Evolutionary conservation across 2,888 invertebrate species (phyloP).

Genomic region (Torymus aiolomorphi): DNA sequence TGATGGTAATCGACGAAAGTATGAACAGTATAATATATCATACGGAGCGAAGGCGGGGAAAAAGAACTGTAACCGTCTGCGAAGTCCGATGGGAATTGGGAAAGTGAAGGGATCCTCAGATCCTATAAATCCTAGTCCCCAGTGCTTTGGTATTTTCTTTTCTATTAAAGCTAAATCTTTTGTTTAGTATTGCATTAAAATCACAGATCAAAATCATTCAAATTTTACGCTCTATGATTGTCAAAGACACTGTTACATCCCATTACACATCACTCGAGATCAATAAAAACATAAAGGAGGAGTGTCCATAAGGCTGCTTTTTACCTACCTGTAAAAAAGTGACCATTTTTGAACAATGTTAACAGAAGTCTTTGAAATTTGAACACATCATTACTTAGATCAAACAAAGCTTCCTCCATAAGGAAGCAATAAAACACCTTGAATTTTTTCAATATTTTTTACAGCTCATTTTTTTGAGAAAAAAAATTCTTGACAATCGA

Average conservation of each 20-base stretch:
- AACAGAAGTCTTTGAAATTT: no score
- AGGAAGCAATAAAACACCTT: no score
- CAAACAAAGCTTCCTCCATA: no score
- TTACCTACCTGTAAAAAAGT: no score
- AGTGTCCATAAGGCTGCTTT: no score
- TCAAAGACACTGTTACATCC: background rate
- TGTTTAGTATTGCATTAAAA: background rate
- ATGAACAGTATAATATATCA: slow-evolving; percentile 34
- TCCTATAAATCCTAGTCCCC: slow-evolving; percentile 40
- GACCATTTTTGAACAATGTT: no score
- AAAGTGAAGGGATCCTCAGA: slow-evolving; percentile 24
- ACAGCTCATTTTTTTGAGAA: no score
- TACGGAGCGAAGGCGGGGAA: slow-evolving; percentile 3
- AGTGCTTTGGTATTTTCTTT: slow-evolving; percentile 25
- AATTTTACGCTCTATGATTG: background rate
- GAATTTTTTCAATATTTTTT: no score
- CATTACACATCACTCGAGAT: no score
- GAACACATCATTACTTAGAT: no score
- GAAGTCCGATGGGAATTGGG: slow-evolving; percentile 32
- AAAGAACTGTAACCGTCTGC: slow-evolving; percentile 23
- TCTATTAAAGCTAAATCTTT: slow-evolving; percentile 38
- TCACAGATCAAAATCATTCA: background rate
- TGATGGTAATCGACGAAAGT: slow-evolving; percentile 36
- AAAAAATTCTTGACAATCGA: no score
- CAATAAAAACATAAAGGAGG: no score